Percentiles rank a stretch among this genome's conserved stretches.
Evolutionary conservation across 2,113 vertebrate genomes (phyloP).

Genomic region (Sardina pilchardus): DNA sequence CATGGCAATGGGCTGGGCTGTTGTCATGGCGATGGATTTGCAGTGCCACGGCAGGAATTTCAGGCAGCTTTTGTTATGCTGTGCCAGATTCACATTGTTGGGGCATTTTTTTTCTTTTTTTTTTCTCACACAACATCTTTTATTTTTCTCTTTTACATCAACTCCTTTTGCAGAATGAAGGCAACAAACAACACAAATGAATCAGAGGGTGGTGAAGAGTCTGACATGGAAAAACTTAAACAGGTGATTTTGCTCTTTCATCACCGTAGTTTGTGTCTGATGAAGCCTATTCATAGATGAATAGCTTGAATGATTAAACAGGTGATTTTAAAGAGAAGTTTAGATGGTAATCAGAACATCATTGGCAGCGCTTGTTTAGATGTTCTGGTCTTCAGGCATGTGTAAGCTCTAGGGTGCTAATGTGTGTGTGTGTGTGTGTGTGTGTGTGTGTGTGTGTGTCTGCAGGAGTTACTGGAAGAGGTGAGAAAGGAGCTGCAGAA

Average conservation of each 20-base stretch:
- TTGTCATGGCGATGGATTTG: constrained; percentile 25
- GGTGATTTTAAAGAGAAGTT: background rate
- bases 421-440: background rate
- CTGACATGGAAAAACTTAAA: constrained; percentile 85
- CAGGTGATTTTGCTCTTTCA: constrained; percentile 69
- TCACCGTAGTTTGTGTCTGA: background rate
- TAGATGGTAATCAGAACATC: background rate
- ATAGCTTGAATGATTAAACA: background rate
- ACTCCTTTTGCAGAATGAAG: constrained; percentile 2
- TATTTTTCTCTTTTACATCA: constrained; percentile 7
- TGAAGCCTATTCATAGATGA: background rate
- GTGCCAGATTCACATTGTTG: background rate
- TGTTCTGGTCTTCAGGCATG: background rate
- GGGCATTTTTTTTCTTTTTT: background rate
- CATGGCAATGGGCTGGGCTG: constrained; percentile 23
- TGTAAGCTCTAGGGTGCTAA: background rate
- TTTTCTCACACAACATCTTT: background rate
- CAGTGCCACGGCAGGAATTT: background rate
- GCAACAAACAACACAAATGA: constrained; percentile 59
- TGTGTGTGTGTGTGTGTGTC: background rate
- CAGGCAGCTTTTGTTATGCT: background rate
- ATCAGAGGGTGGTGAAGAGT: constrained; percentile 71
- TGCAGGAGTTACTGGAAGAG: constrained; percentile 87
- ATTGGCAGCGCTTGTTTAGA: constrained; percentile 1
- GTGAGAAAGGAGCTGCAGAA: constrained; percentile 89